Conservation (phyloP, 2,113 vertebrate genomes). For the Menura novaehollandiae region DNA sequence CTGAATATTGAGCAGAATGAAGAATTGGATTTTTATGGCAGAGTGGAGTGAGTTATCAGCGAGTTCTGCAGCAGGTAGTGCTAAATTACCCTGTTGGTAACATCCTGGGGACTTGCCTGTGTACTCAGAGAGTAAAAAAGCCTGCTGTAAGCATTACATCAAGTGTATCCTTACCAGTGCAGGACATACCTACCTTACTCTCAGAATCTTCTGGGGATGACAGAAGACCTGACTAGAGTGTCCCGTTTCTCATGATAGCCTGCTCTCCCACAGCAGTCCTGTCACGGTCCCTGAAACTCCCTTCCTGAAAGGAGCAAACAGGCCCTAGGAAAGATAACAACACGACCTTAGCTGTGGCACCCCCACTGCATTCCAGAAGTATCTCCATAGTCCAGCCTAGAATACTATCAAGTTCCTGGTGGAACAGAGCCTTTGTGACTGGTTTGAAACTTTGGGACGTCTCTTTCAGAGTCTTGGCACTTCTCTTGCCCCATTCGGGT, state of each 20-base stretch:
- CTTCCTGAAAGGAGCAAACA: neutral
- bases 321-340: accelerated
- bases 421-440: neutral
- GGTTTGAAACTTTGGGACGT: neutral
- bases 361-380: neutral
- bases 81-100: neutral
- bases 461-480: neutral
- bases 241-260: neutral
- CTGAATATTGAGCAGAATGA: neutral
- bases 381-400: accelerated
- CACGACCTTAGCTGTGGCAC: accelerated
- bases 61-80: neutral
- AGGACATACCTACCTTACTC: neutral
- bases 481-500: neutral
- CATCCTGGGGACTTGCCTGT: neutral
- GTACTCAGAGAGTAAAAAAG: neutral
- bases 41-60: neutral
- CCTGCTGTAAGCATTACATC: neutral
- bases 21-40: neutral
- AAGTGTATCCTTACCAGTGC: neutral
- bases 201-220: neutral
- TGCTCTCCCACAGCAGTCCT: accelerated
- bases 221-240: neutral
- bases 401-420: neutral
- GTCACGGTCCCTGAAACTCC: neutral